Conservation (phyloP, 2,797 vertebrate species). For the Sciurus vulgaris region DNA sequence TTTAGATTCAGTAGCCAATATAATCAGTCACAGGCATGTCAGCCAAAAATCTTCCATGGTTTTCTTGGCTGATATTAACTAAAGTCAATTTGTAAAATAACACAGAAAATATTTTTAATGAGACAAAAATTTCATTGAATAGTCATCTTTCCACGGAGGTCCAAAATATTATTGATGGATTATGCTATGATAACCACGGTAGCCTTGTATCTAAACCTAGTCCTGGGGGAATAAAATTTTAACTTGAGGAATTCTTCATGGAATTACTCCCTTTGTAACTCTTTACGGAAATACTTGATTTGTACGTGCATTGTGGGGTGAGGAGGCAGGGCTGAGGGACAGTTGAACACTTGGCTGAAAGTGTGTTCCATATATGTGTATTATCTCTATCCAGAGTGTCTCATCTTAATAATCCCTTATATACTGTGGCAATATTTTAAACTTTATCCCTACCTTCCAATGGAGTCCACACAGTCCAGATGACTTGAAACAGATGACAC, state of each 20-base stretch:
- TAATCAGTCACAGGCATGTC: not conserved
- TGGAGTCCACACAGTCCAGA: too few species aligned
- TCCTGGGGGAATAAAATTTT: not conserved
- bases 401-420: not conserved
- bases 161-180: not conserved
- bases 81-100: not conserved
- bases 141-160: not conserved
- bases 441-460: not conserved
- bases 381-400: not conserved
- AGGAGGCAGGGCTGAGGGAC: accelerated
- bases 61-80: slow-evolving; percentile 20
- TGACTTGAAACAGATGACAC: not conserved
- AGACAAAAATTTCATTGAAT: not conserved
- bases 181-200: not conserved
- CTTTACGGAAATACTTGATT: not conserved
- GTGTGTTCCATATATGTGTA: not conserved
- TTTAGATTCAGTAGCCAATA: not conserved
- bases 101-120: not conserved
- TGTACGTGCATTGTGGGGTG: not conserved
- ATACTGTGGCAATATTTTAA: not conserved
- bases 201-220: not conserved
- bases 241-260: not conserved
- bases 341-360: not conserved
- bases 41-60: not conserved
- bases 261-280: not conserved